Conservation (phyloP, 2,797 vertebrate genomes). For the Acrossocheilus wenchowensis region DNA sequence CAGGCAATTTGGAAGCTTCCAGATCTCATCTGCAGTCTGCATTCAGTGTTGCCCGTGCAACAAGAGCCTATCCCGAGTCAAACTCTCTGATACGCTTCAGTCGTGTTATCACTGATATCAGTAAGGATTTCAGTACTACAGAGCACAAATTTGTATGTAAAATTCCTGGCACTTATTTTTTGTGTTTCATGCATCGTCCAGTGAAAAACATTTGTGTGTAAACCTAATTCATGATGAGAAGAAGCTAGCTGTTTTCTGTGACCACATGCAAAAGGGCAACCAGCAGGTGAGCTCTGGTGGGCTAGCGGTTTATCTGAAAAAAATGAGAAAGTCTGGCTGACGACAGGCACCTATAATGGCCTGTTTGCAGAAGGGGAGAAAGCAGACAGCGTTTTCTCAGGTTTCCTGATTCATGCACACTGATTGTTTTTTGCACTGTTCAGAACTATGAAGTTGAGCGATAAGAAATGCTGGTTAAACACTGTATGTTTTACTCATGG, state of each 20-base stretch:
- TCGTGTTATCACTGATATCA: slow-evolving; percentile 71
- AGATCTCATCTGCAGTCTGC: slow-evolving; percentile 75
- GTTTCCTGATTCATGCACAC: slow-evolving; percentile 82
- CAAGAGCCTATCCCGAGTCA: slow-evolving; percentile 39
- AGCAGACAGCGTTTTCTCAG: slow-evolving; percentile 83
- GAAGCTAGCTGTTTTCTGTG: slow-evolving; percentile 78
- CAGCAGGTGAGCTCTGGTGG: slow-evolving; percentile 82
- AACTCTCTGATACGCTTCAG: slow-evolving; percentile 73
- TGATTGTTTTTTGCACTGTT: slow-evolving; percentile 15
- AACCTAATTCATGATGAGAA: slow-evolving; percentile 51
- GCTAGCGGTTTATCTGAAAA: slow-evolving; percentile 64
- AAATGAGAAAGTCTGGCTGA: slow-evolving; percentile 78
- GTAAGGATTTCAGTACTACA: slow-evolving; percentile 68
- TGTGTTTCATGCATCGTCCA: slow-evolving; percentile 73
- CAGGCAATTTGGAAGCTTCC: slow-evolving; percentile 67
- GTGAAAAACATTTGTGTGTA: slow-evolving; percentile 74
- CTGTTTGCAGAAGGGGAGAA: slow-evolving; percentile 72
- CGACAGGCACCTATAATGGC: slow-evolving; percentile 75
- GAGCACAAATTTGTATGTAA: slow-evolving; percentile 81
- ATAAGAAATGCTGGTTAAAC: background rate
- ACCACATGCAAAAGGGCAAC: slow-evolving; percentile 68
- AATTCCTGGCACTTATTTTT: slow-evolving; percentile 83
- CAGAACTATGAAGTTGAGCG: background rate
- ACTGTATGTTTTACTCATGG: background rate
- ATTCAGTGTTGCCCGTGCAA: slow-evolving; percentile 78